Base-by-base conservation (phyloP, 2,888 invertebrate species). In the Nemurella pictetii region DNA sequence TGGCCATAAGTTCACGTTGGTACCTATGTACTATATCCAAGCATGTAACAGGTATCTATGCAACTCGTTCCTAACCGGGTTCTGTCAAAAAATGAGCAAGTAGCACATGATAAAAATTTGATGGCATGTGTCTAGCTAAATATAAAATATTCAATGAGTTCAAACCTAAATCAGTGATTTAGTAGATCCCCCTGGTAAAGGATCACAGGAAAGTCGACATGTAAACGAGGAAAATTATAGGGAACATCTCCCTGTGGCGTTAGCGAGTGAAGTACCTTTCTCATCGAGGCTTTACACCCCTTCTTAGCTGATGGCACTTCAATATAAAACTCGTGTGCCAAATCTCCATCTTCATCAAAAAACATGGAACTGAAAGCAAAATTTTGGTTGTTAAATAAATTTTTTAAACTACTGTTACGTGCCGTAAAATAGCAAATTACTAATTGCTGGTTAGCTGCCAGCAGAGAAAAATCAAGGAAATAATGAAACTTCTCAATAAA, bases 321-420 rank as follows among this genome's bases (percentile, higher is more conserved):
- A 86, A 91, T 89, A 87, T 92, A 92, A 87, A 92, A 92, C 88
- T 92, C 92, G 88, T 92, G 91, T 3, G 92, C 92, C 29, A 92
- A 87, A 87, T 92, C 92, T 35, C 92, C 92, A 89, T 92, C 92
- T 87, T 92, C 91, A 89, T 92, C 92, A 88, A 92, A 90, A 87
- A 89, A 92, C 91, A 92, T 90, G 0, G 92, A 92, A 74, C 92
- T 92, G 88, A 25, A 89, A 89, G 29, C 84, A 87, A 82, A n/a
- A n/a, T n/a, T n/a, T n/a, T n/a, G n/a, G n/a, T n/a, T n/a, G n/a
- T n/a, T n/a, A n/a, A n/a, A n/a, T n/a, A n/a, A n/a, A n/a, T n/a
- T n/a, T n/a, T n/a, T n/a, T n/a, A n/a, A n/a, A n/a, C n/a, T n/a
- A n/a, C n/a, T n/a, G n/a, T n/a, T n/a, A n/a, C n/a, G n/a, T n/a